Evolutionary conservation across 2,888 invertebrate species (phyloP), one percentile per base, ranked within the genome.

Genomic region (Schizaphis graminum): DNA sequence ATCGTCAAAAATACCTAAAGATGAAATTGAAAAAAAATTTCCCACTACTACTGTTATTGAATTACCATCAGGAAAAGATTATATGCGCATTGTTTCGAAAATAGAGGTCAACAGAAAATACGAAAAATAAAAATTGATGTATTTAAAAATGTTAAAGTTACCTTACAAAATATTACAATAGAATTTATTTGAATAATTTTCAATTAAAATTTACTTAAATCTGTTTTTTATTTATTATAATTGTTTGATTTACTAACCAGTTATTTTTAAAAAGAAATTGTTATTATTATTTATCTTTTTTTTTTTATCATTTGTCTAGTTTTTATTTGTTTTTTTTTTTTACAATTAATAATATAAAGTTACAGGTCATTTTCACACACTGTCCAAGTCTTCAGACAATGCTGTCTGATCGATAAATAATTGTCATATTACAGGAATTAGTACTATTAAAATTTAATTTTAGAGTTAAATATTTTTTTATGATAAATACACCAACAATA

Each of bases 11-110:
- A 16, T 91, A 49, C 53, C 61, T 28, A 91, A 91, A 86, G 57
- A 90, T 11, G 90, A 86, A 8, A 53, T 86, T 24, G 61, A 91
- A 61, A 86, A 94, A n/a, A 85, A 47, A 90, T 94, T 90, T 86
- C 53, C 90, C n/a, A 16, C 35, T 28, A 49, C 86, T 3, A 85
- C 10, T 4, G 8, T 94, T 13, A 10, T 86, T 21, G 49, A 86
- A 90, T 16, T 94, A 41, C 90, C 94, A 86, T 94, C 94, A 11
- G 90, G 94, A 67, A 90, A 86, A 94, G 86, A 94, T 49, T 94
- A 94, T 94, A 88, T 92, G 67, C 67, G 92, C 5, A 88, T 92
- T 41, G 35, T 92, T 44, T 11, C 92, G 56, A 88, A 41, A 77
- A 41, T 44, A 21, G 49, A 77, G 1, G 44, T 88, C 0, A 92